Evolutionary conservation across 1,140 invertebrate species (phyloP).

Genomic region (Ceratosolen fusciceps): DNA sequence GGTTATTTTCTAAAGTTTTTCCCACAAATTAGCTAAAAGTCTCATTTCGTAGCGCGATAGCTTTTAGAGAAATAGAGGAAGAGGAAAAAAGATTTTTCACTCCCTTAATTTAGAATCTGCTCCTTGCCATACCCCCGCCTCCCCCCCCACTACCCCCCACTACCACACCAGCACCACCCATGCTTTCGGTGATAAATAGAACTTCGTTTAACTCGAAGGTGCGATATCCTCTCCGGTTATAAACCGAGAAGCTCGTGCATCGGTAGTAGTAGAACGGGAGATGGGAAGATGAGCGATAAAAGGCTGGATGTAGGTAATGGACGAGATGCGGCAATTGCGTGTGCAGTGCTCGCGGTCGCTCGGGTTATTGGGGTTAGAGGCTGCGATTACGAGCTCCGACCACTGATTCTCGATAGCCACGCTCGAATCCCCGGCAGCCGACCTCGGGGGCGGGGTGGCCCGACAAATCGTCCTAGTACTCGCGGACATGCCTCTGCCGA

Average conservation of each 20-base stretch:
- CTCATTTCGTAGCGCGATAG: slow-evolving; percentile 29
- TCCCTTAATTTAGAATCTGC: slow-evolving; percentile 9
- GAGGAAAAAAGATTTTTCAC: neutral
- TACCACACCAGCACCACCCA: no score
- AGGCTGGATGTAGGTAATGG: no score
- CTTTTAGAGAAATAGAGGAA: neutral
- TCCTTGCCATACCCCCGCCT: no score
- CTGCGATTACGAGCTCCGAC: neutral
- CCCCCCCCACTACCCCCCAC: no score
- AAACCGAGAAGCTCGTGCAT: no score
- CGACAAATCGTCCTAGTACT: neutral
- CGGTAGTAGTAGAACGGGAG: no score
- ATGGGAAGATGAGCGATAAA: no score
- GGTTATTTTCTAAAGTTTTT: slow-evolving; percentile 17
- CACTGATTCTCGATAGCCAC: neutral
- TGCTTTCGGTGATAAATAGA: no score
- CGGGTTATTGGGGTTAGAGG: neutral
- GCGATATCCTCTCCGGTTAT: no score
- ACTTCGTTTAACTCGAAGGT: no score
- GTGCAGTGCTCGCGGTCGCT: neutral
- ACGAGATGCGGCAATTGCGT: neutral
- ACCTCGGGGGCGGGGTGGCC: neutral
- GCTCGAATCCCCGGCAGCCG: neutral
- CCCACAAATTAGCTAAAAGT: slow-evolving; percentile 29
- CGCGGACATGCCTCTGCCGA: neutral